These are phyloP conservation scores for Brachyhypopomus occidentalis DNA, from an alignment of 2,113 vertebrate species.

Conservation along the genomic window DNA sequence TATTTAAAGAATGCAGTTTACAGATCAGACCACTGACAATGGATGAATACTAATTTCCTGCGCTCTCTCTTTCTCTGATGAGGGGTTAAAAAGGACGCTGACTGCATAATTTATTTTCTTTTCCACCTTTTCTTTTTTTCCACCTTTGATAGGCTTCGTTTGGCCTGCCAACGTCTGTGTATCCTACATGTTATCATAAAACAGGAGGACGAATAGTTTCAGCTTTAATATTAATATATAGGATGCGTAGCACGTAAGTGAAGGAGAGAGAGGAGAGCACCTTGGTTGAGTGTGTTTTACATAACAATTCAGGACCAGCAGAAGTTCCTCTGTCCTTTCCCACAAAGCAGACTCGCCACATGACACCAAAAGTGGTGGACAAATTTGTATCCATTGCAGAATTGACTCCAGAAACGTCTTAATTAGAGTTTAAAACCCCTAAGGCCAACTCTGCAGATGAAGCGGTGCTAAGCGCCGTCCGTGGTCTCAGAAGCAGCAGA, in stretches of 20 bases:
- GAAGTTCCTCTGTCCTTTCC: conserved; percentile 42
- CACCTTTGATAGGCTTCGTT: conserved; percentile 66
- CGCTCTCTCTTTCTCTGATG: conserved; percentile 71
- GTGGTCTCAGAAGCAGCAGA: background rate
- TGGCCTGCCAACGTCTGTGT: conserved; percentile 61
- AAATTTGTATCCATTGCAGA: conserved; percentile 28
- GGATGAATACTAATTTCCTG: conserved; percentile 79
- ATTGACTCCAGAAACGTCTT: background rate
- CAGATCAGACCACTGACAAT: conserved; percentile 81
- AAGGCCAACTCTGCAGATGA: conserved; percentile 2
- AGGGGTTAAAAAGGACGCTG: conserved; percentile 79
- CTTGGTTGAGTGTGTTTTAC: conserved; percentile 62
- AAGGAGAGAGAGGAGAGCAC: conserved; percentile 38
- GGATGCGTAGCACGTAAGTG: conserved; percentile 59
- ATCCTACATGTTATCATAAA: conserved; percentile 51
- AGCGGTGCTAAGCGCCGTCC: background rate
- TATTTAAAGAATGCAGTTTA: conserved; percentile 80
- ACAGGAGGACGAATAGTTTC: conserved; percentile 41
- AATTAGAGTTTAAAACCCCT: conserved; percentile 41
- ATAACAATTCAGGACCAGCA: conserved; percentile 57
- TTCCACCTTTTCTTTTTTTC: conserved; percentile 67
- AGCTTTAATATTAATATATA: conserved; percentile 61
- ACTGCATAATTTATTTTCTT: conserved; percentile 79
- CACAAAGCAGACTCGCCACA: conserved; percentile 19
- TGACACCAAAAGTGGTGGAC: conserved; percentile 18